These are phyloP conservation scores for Pseudoips prasinana DNA, from an alignment of 2,888 invertebrate species.

Conservation along the genomic window DNA sequence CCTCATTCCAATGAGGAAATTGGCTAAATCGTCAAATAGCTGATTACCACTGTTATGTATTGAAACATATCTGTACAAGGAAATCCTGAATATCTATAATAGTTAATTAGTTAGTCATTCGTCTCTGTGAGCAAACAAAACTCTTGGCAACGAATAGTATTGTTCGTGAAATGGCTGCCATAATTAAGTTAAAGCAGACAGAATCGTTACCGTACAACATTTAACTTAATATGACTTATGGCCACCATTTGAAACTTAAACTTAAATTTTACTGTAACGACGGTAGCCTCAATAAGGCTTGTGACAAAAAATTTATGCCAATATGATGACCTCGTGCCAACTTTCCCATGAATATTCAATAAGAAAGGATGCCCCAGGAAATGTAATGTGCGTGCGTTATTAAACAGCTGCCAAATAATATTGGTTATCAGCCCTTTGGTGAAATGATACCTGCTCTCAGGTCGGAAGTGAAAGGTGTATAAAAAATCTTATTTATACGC, in stretches of 20 bases:
- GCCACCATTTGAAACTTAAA: no score
- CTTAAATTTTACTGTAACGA: no score
- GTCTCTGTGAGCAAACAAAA: no score
- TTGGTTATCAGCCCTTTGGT: slow-evolving; percentile 47
- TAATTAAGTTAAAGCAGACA: no score
- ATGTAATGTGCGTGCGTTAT: slow-evolving; percentile 45
- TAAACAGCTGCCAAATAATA: slow-evolving; percentile 56
- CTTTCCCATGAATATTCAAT: slow-evolving; percentile 53
- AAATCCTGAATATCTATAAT: background rate
- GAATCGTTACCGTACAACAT: no score
- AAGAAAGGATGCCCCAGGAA: slow-evolving; percentile 50
- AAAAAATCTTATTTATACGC: slow-evolving; percentile 62
- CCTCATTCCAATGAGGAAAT: slow-evolving; percentile 9
- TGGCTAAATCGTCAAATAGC: slow-evolving; percentile 1
- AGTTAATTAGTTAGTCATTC: no score
- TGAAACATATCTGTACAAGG: background rate
- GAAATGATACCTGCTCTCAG: slow-evolving; percentile 57
- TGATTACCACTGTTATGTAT: no score
- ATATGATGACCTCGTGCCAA: slow-evolving; percentile 14
- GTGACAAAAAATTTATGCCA: no score
- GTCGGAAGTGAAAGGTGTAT: slow-evolving; percentile 75
- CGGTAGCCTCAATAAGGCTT: no score
- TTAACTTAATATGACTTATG: no score
- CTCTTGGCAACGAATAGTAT: no score
- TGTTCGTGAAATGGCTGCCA: no score